Evolutionary conservation across 1,140 invertebrate genomes (phyloP).

Genomic region (Druon quercuslanigerum): DNA sequence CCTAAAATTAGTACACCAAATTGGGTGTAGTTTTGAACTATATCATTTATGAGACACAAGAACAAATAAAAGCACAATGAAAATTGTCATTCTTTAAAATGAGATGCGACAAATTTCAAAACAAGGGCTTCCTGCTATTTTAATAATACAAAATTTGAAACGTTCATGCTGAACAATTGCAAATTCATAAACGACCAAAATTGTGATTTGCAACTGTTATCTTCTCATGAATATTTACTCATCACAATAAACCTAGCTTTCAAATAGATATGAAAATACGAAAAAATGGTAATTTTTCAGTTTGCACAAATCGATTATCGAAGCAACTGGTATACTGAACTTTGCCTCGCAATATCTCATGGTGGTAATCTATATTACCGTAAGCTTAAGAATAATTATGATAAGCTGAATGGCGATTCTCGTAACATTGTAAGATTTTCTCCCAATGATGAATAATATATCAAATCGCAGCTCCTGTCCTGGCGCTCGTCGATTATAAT

Average conservation of each 20-base stretch:
- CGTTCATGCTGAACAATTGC: too few species aligned
- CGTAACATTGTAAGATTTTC: conserved; percentile 6
- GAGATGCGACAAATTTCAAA: too few species aligned
- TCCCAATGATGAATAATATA: not conserved
- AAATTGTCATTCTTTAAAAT: too few species aligned
- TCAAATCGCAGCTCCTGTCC: not conserved
- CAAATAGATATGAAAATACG: not conserved
- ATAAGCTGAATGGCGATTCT: conserved; percentile 5
- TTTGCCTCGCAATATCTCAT: conserved; percentile 2
- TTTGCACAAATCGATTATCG: not conserved
- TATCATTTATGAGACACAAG: too few species aligned
- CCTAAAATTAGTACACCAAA: too few species aligned
- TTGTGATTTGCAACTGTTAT: too few species aligned
- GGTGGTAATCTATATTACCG: conserved; percentile 15
- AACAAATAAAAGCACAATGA: too few species aligned
- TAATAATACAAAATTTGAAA: not conserved
- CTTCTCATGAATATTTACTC: too few species aligned
- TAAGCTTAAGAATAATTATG: conserved; percentile 20
- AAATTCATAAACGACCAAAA: too few species aligned
- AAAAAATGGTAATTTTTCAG: not conserved
- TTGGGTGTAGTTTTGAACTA: too few species aligned
- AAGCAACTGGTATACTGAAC: conserved; percentile 9
- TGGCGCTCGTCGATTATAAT: too few species aligned
- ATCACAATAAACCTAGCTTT: not conserved
- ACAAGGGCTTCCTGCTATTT: too few species aligned